Evolutionary conservation across 2,888 invertebrate genomes (phyloP).

Genomic region (Aspidiotus destructor): DNA sequence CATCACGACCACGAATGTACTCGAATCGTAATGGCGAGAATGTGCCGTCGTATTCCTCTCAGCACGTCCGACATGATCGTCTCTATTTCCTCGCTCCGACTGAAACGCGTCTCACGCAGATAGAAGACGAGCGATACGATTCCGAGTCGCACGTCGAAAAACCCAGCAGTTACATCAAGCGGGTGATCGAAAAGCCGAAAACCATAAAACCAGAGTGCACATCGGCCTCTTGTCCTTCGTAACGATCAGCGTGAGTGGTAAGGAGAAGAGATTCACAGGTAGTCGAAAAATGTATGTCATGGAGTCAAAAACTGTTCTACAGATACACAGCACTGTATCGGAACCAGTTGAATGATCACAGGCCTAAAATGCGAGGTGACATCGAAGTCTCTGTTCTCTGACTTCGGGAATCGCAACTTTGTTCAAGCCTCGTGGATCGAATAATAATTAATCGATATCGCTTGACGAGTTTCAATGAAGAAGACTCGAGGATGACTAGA

Average conservation of each 20-base stretch:
- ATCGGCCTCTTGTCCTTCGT: not conserved
- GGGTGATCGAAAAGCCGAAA: not conserved
- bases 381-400: too few relatives aligned
- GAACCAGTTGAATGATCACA: too few relatives aligned
- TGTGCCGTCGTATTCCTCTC: conserved; percentile 61
- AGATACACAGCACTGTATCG: too few relatives aligned
- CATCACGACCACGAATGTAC: not conserved
- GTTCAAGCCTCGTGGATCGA: too few relatives aligned
- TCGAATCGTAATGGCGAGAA: conserved; percentile 1
- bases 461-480: too few relatives aligned
- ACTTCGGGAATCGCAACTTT: too few relatives aligned
- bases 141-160: conserved; percentile 27
- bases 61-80: conserved; percentile 66
- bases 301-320: too few relatives aligned
- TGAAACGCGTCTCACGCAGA: conserved; percentile 24
- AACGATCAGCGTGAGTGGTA: not conserved
- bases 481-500: too few relatives aligned
- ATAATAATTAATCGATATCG: too few relatives aligned
- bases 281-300: not conserved
- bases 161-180: conserved; percentile 25
- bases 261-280: not conserved
- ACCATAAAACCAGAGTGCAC: not conserved
- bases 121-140: conserved; percentile 28
- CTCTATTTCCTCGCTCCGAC: conserved; percentile 70
- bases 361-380: too few relatives aligned